phyloP scores from a whole-genome alignment of 2,113 vertebrate species.

The Stomatorhinus ivindoensis region DNA sequence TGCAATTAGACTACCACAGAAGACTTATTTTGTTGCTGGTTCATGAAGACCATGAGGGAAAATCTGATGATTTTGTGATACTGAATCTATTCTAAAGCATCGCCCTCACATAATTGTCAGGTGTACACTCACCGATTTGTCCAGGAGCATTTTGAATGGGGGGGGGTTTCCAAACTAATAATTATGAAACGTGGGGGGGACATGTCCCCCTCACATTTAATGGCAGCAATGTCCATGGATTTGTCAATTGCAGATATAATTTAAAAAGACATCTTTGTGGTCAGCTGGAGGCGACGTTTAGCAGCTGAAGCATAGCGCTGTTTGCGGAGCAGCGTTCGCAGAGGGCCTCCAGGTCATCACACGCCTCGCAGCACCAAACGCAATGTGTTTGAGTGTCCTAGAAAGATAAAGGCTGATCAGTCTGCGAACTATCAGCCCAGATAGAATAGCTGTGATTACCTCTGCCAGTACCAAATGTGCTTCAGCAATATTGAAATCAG shows the following conservation, averaged over 20 bases:
- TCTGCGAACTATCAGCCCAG: constrained; percentile 49
- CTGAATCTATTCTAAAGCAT: background rate
- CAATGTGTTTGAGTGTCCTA: background rate
- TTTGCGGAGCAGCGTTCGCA: background rate
- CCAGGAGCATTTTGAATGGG: too few species aligned
- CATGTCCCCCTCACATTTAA: too few species aligned
- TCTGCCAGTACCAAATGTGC: constrained; percentile 42
- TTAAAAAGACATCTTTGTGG: background rate
- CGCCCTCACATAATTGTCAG: background rate
- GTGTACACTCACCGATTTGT: background rate
- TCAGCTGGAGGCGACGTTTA: background rate
- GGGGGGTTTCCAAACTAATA: too few species aligned
- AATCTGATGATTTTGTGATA: background rate
- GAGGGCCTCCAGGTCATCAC: background rate
- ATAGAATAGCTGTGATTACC: constrained; percentile 54
- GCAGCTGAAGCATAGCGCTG: background rate
- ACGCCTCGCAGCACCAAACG: background rate
- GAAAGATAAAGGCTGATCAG: background rate
- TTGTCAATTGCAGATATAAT: background rate
- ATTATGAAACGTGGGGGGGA: too few species aligned
- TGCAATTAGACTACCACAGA: background rate
- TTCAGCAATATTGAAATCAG: constrained; percentile 31
- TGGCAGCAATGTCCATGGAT: too few species aligned
- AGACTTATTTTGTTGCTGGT: background rate
- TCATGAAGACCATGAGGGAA: background rate